Evolutionary conservation across 1,140 invertebrate genomes (phyloP).

Genomic region (Octopus sinensis): DNA sequence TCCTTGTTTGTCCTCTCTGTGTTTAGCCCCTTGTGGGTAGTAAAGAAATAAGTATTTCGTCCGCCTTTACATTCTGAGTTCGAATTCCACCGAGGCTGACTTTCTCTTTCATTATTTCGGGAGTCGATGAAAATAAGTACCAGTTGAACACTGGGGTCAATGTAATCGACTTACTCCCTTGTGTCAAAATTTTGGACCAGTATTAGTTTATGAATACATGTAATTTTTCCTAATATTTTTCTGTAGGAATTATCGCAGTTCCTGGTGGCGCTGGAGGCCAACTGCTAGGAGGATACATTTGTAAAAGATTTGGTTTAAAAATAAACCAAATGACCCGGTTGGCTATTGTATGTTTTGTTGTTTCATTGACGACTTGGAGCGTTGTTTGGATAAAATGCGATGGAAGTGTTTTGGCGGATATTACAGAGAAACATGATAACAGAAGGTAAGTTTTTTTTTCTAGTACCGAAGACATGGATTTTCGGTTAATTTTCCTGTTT

Average conservation of each 20-base stretch:
- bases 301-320: constrained; percentile 40
- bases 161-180: too few relatives aligned
- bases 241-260: constrained; percentile 64
- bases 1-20: too few relatives aligned
- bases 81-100: too few relatives aligned
- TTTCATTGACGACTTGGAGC: constrained; percentile 27
- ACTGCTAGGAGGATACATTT: constrained; percentile 45
- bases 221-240: neutral
- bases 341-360: constrained; percentile 31
- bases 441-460: too few relatives aligned
- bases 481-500: neutral
- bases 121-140: too few relatives aligned
- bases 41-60: too few relatives aligned
- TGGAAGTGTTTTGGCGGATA: constrained; percentile 33
- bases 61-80: too few relatives aligned
- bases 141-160: too few relatives aligned
- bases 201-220: neutral
- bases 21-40: too few relatives aligned
- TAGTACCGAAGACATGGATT: too few relatives aligned
- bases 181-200: too few relatives aligned
- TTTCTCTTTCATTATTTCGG: too few relatives aligned
- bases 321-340: constrained; percentile 43
- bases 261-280: constrained; percentile 48
- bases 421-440: constrained; percentile 55
- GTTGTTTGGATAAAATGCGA: constrained; percentile 43